These are phyloP conservation scores for Conistra vaccinii DNA, from an alignment of 2,888 invertebrate species.

Conservation along the genomic window DNA sequence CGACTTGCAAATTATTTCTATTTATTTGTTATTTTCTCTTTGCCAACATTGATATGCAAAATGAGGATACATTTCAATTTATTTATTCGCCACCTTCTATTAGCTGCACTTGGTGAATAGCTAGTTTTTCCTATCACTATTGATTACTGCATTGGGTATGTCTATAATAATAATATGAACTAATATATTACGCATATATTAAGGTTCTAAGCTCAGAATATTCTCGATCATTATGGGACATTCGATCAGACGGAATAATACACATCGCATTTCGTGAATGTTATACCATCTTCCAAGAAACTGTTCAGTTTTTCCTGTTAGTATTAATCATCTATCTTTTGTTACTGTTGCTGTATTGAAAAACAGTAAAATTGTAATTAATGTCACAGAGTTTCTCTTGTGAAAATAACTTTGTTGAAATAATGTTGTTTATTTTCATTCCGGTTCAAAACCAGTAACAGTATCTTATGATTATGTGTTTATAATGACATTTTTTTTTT, in stretches of 20 bases:
- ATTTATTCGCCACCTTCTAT: conserved; percentile 1
- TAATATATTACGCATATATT: background rate
- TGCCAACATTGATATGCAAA: conserved; percentile 9
- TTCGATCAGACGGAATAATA: background rate
- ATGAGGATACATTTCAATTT: conserved; percentile 10
- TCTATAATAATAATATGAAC: background rate
- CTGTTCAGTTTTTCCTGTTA: conserved; percentile 30
- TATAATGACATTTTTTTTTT: background rate
- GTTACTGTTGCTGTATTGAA: conserved; percentile 5
- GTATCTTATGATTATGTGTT: background rate
- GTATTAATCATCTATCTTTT: conserved; percentile 13
- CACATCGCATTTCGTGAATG: conserved; percentile 18
- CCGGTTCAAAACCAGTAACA: background rate
- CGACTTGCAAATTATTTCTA: background rate
- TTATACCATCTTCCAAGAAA: conserved; percentile 10
- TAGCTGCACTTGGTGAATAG: conserved; percentile 1
- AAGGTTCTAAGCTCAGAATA: conserved; percentile 5
- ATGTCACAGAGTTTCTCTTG: background rate
- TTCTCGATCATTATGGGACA: background rate
- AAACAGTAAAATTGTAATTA: background rate
- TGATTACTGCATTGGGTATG: background rate
- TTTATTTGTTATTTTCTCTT: conserved; percentile 19
- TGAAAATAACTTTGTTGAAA: background rate
- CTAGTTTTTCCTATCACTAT: conserved; percentile 25
- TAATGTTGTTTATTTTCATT: background rate